Base-by-base conservation (phyloP, 2,888 invertebrate species). In the Harpagoxenus sublaevis region DNA sequence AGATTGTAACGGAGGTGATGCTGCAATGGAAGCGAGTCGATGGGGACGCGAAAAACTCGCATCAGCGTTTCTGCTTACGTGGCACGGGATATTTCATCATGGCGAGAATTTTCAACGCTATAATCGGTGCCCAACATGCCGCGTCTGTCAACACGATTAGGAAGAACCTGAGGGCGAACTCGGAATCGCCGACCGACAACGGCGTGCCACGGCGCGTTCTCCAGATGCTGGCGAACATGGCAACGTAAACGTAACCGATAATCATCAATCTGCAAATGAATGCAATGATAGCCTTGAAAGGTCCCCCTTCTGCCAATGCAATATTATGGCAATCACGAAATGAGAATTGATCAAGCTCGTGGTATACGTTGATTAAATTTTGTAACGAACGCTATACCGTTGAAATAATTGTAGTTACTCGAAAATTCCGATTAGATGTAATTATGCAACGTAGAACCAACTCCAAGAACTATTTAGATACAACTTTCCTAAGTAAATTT, bases 51-150 rank as follows among this genome's bases (percentile, higher is more conserved):
- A 53, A 70, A 70, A 70, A 45, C 15, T 57, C 31, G 39, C 42
- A 62, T 66, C 28, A 62, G 42, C 3, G 42, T 63, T 83, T 57
- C 12, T 28, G 18, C 94, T 94, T 93, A 97, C 97, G 95, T 84
- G 94, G 87, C 15, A 94, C 93, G 1, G 94, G 94, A 83, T 94
- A 94, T 51, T 92, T 91, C 88, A 92, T 89, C 87, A 97, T 95
- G 3, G 97, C 97, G 87, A 96, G 94, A 68, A 96, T 95, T 94
- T 97, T 97, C 83, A 97, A 95, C 42, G 95, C 92, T 55, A 97
- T 96, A 74, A 97, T 97, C 9, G 97, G 97, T 18, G 96, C 96
- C 97, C 97, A 97, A 92, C 97, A 97, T 78, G 96, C 93, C n/a
- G 96, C 96, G 92, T 97, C 97, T 0, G 97, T 97, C 42, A 97